These are phyloP conservation scores for Brachionichthys hirsutus DNA, from an alignment of 2,113 vertebrate genomes.

Conservation along the genomic window DNA sequence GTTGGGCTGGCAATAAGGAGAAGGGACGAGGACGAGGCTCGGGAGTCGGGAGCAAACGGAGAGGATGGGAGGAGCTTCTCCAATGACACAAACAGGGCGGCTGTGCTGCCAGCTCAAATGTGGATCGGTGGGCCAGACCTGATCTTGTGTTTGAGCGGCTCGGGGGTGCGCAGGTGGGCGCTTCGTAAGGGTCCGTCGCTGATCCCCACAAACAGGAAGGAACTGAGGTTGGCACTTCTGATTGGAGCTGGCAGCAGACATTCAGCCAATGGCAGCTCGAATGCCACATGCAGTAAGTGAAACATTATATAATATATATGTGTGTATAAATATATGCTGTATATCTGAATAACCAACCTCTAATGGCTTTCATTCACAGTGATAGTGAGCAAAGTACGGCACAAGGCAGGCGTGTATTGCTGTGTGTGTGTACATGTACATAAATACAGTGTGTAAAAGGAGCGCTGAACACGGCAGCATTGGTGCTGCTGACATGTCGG, in stretches of 20 bases:
- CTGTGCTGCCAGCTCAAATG: conserved; percentile 44
- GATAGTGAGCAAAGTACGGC: conserved; percentile 38
- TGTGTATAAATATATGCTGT: conserved; percentile 27
- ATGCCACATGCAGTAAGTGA: conserved; percentile 31
- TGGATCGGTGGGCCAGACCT: conserved; percentile 1
- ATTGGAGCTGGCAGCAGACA: conserved; percentile 33
- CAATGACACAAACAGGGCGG: conserved; percentile 35
- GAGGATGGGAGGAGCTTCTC: conserved; percentile 4
- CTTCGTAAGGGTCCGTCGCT: conserved; percentile 2
- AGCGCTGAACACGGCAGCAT: no score
- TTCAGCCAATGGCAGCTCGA: conserved; percentile 18
- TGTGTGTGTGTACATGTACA: conserved; percentile 11
- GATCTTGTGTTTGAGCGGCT: not conserved
- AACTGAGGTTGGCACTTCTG: conserved; percentile 1
- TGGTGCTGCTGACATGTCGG: no score
- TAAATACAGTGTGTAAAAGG: no score
- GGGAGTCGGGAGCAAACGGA: conserved; percentile 14
- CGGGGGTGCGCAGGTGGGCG: not conserved
- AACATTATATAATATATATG: conserved; percentile 30
- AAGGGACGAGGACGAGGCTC: not conserved
- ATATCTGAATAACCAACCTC: conserved; percentile 35
- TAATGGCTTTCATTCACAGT: conserved; percentile 59
- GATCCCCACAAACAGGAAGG: conserved; percentile 21
- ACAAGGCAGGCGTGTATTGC: conserved; percentile 26
- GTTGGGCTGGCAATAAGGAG: conserved; percentile 9